phyloP scores from a whole-genome alignment of 2,888 invertebrate species.

The Helobdella robusta region DNA sequence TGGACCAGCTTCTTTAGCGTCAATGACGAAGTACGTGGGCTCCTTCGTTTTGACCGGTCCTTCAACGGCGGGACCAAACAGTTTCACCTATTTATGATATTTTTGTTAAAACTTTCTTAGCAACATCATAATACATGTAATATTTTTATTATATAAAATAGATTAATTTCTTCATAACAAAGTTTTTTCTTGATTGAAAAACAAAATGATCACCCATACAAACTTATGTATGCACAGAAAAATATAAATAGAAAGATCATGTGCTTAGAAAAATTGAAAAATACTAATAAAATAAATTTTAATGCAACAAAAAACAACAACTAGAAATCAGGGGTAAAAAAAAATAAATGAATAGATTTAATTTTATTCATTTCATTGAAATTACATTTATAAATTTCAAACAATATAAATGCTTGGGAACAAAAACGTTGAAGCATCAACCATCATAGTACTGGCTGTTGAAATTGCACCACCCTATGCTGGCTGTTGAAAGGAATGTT shows the following conservation, averaged over 20 bases:
- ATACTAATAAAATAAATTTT: neutral
- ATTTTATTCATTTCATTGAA: neutral
- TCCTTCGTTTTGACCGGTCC: conserved; percentile 17
- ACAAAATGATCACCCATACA: too few species aligned
- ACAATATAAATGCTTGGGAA: too few species aligned
- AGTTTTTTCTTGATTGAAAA: too few species aligned
- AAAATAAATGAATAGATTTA: neutral
- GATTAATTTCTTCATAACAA: neutral
- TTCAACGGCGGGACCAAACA: conserved; percentile 27
- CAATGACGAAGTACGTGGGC: conserved; percentile 27
- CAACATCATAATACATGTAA: neutral
- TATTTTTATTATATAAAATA: neutral
- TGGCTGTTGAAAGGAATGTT: too few species aligned
- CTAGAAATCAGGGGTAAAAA: neutral
- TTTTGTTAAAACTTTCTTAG: too few species aligned
- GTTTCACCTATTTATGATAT: conserved; percentile 21
- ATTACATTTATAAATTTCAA: too few species aligned
- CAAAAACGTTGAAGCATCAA: too few species aligned
- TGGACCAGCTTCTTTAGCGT: conserved; percentile 26
- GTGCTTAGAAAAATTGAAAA: neutral
- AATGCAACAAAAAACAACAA: neutral
- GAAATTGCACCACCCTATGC: too few species aligned
- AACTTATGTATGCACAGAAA: too few species aligned
- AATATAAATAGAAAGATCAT: too few species aligned
- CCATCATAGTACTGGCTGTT: too few species aligned